These are phyloP conservation scores for Cryptus viduatorius DNA, from an alignment of 2,888 invertebrate genomes.

Conservation along the genomic window DNA sequence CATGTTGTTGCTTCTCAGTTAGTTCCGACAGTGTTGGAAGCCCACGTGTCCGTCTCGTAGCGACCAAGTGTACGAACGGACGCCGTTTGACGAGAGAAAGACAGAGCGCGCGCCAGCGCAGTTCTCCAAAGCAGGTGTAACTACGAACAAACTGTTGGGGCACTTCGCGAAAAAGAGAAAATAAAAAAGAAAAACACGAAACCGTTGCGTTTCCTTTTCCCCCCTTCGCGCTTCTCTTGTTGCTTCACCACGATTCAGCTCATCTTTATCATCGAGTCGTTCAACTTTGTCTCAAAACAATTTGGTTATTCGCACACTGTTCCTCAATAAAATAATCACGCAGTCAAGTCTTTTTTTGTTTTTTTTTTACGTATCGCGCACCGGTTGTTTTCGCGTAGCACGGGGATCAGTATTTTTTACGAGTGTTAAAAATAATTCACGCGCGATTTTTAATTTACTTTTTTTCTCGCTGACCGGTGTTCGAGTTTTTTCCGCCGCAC, in stretches of 20 bases:
- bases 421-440: neutral
- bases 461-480: neutral
- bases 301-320: neutral
- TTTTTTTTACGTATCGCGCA: neutral
- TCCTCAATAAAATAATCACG: neutral
- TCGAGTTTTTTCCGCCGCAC: neutral
- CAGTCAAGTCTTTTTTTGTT: neutral
- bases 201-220: constrained; percentile 5
- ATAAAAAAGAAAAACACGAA: neutral
- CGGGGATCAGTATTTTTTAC: neutral
- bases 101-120: constrained; percentile 60
- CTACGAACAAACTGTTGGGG: constrained; percentile 4
- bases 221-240: neutral
- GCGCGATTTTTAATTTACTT: neutral
- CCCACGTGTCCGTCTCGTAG: constrained; percentile 76
- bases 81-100: constrained; percentile 62
- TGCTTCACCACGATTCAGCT: constrained; percentile 14
- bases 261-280: neutral
- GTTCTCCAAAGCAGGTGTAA: constrained; percentile 15
- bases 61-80: constrained; percentile 21
- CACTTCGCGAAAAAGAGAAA: neutral
- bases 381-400: neutral
- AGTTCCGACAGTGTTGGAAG: constrained; percentile 54
- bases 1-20: constrained; percentile 55
- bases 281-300: neutral